Conservation (phyloP, 2,113 vertebrate genomes). For the Crotalus viridis region DNA sequence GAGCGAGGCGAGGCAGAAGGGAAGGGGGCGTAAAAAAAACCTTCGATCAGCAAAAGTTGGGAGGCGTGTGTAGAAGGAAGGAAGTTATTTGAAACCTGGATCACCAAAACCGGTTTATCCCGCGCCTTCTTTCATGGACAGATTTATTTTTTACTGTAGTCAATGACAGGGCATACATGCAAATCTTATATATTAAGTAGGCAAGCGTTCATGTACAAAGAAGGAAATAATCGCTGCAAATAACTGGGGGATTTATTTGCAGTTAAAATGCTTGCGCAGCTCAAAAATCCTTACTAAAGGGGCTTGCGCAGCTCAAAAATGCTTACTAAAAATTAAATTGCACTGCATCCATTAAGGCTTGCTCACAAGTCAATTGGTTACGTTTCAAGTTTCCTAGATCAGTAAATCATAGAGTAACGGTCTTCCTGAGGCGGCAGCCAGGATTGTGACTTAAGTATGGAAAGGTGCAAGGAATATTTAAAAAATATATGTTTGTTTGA, state of each 20-base stretch:
- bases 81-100: neutral
- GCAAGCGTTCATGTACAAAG: neutral
- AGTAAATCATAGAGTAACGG: neutral
- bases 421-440: neutral
- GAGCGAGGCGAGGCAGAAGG: neutral
- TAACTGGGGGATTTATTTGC: neutral
- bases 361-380: neutral
- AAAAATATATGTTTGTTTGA: neutral
- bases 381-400: neutral
- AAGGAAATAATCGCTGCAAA: neutral
- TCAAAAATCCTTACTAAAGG: neutral
- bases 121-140: neutral
- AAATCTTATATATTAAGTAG: neutral
- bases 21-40: neutral
- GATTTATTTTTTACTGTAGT: too few species aligned
- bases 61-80: neutral
- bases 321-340: neutral
- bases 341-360: neutral
- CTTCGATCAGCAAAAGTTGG: neutral
- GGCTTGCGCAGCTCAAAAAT: neutral
- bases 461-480: neutral
- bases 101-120: neutral
- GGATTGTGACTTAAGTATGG: neutral
- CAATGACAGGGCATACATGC: neutral
- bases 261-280: too few species aligned